Evolutionary conservation across 1,140 invertebrate genomes (phyloP), one percentile per base, ranked within the genome.

Genomic region (Piezodorus guildinii): DNA sequence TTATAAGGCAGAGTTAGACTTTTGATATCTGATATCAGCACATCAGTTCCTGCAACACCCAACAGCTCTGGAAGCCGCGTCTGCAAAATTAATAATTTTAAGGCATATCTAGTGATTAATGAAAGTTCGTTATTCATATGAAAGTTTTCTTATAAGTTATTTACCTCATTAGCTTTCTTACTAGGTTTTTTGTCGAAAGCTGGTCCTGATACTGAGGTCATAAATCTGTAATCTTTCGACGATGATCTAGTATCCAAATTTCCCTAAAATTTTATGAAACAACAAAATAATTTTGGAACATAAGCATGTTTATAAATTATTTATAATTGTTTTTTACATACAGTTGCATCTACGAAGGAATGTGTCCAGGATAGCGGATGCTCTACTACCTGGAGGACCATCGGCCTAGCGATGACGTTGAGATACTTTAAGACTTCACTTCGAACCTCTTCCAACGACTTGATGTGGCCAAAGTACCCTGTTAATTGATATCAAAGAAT

Each of bases 381-480:
- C 10, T 85, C 76, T 30, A 80, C 74, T 15, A 78, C 82, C 68
- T 87, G 85, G 34, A 94, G 76, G 3, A 94, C 91, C 73, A 94
- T 78, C 0, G 91, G 91, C 46, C 89, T 80, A 6, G 91, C 91
- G 68, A 96, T 88, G 0, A 95, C 89, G 16, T 88, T 85, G 60
- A 95, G 88, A 74, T 96, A 95, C 72, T 93, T 91, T 64, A 95
- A 77, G 23, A 97, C 94, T 74, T 96, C 87, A 74, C 93, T 91
- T 65, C 90, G 84, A 0, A 96, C 92, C 77, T 98, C 94, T 69
- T 95, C 90, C 68, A 95, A 78, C 0, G 90, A 90, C 61, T 91
- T 88, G 25, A 98, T 90, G 72, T 96, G 93, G 0, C 87, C 87
- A 74, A 90, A 96, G 73, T 90, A 95, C 23, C 94, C 88, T 87